phyloP scores from a whole-genome alignment of 1,140 invertebrate species.

The Hestina assimilis region DNA sequence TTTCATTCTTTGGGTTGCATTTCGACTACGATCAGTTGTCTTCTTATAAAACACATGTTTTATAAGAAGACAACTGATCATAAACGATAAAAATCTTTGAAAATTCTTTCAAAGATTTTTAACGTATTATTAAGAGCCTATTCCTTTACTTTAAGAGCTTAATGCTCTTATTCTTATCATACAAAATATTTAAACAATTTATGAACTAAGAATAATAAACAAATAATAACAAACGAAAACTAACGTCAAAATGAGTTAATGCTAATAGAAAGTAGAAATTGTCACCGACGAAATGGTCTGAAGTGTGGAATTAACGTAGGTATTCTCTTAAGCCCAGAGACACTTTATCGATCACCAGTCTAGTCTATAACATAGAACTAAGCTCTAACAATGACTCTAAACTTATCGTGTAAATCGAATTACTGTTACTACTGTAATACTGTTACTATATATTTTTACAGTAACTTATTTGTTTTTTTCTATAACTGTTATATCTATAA shows the following conservation, averaged over 20 bases:
- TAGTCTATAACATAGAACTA: not conserved
- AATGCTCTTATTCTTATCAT: too few relatives aligned
- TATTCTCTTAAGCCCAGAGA: conserved; percentile 24
- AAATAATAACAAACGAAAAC: too few relatives aligned
- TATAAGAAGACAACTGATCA: not conserved
- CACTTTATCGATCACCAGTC: conserved; percentile 20
- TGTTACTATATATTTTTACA: too few relatives aligned
- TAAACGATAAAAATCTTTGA: too few relatives aligned
- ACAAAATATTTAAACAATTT: too few relatives aligned
- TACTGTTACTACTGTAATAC: not conserved
- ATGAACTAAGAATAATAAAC: too few relatives aligned
- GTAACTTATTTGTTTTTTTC: too few relatives aligned
- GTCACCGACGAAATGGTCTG: conserved; percentile 20
- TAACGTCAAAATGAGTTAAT: conserved; percentile 10
- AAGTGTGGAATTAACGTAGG: conserved; percentile 22
- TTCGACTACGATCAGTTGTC: not conserved
- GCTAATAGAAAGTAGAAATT: conserved; percentile 28
- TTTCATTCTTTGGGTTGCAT: conserved; percentile 26
- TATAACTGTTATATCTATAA: too few relatives aligned
- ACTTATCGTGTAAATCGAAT: not conserved
- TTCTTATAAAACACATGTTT: not conserved
- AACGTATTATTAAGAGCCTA: too few relatives aligned
- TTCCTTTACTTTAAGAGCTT: too few relatives aligned
- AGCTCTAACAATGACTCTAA: not conserved
- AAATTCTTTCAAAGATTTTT: too few relatives aligned